Conservation (phyloP, 2,113 vertebrate species). For the Pan troglodytes region NHGRI_mPanTro3-v2.1_pri NC_072409.2:64594501-64595000, state of each 20-base stretch:
- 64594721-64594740: neutral
- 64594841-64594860: neutral
- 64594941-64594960: neutral
- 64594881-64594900: conserved; percentile 29
- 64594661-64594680: neutral
- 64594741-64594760: neutral
- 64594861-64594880: neutral
- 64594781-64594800: neutral
- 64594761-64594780: neutral
- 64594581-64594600: neutral
- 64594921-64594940: neutral
- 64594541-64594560: neutral
- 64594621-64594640: neutral
- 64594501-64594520: neutral
- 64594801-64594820: neutral
- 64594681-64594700: neutral
- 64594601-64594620: neutral
- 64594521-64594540: neutral
- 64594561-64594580: neutral
- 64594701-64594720: neutral
- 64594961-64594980: conserved; percentile 43
- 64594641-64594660: neutral
- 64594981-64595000: conserved; percentile 21
- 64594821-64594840: neutral
- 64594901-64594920: neutral